Conservation (phyloP, 2,797 vertebrate species). For the Hippopotamyrus pictus region DNA sequence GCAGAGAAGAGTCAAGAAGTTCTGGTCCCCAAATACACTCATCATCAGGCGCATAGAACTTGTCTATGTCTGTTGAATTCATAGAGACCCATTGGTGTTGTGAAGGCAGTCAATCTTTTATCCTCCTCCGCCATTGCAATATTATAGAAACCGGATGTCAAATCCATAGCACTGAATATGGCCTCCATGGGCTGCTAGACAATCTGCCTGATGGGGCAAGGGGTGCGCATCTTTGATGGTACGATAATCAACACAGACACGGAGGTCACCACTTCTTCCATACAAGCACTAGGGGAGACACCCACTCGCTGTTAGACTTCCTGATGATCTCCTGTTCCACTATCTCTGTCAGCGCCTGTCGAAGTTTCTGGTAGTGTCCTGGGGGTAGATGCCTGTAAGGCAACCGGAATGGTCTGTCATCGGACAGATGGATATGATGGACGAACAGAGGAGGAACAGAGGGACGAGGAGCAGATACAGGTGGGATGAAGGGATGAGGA, state of each 20-base stretch:
- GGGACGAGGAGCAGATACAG: too few species aligned
- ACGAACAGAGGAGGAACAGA: too few species aligned
- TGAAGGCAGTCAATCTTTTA: not conserved
- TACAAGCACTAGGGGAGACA: not conserved
- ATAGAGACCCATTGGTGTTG: not conserved
- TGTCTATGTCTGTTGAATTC: not conserved
- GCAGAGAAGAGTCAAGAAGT: too few species aligned
- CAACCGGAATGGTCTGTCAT: not conserved
- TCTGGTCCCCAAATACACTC: too few species aligned
- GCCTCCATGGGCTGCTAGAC: too few species aligned
- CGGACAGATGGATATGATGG: not conserved
- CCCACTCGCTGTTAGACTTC: not conserved
- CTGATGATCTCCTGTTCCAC: not conserved
- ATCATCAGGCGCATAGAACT: not conserved
- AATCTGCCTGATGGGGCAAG: too few species aligned
- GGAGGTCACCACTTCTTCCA: not conserved
- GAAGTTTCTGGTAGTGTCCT: not conserved
- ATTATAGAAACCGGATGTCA: not conserved
- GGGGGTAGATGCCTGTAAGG: not conserved
- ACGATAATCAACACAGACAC: not conserved
- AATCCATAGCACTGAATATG: not conserved
- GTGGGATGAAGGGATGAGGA: too few species aligned
- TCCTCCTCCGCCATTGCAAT: not conserved
- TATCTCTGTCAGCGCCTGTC: not conserved
- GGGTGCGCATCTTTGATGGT: too few species aligned